Evolutionary conservation across 2,797 vertebrate genomes (phyloP), one percentile per base, ranked within the genome.

Genomic region (Paratrypauchen microcephalus): DNA sequence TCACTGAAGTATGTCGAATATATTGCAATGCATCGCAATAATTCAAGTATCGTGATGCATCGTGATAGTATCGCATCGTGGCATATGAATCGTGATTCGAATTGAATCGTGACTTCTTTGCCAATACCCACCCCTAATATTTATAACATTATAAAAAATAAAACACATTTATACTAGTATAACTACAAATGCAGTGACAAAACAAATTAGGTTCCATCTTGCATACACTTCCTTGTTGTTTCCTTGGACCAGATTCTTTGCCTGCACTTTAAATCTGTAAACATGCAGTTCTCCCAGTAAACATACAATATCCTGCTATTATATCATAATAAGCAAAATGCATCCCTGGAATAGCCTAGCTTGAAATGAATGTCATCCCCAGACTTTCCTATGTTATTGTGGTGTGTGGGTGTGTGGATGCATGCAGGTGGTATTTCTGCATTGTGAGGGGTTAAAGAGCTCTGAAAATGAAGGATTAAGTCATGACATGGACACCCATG

Each of bases 271-370:
- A 54, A 54, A 54, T 54, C 52, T 11, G 52, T 23, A 54, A 54
- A 54, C 52, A 21, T 8, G 52, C 21, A 47, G 47, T 70, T 83
- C 75, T 73, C 76, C 69, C 78, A 66, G 79, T 84, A 86, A 83
- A 76, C 73, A 72, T 71, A 65, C 6, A n/a, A 83, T 84, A 85
- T 78, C 81, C 60, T 71, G 82, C 76, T 87, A 85, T 84, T 81
- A 76, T 81, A 85, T 85, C 85, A 89, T 84, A 89, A 76, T 91
- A 89, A 86, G 72, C 74, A 71, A 76, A 77, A 85, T 72, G 81
- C 80, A 84, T 91, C 90, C 87, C 86, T 85, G 83, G 84, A 93
- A 92, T 88, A 91, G 81, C 71, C 70, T 65, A 78, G 80, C 68
- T 70, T 28, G 55, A 26, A 23, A 56, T 56, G 4, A 60, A 24